phyloP scores from a whole-genome alignment of 92 coral and sea anemone species.

The Isaurus tuberculatus region DNA sequence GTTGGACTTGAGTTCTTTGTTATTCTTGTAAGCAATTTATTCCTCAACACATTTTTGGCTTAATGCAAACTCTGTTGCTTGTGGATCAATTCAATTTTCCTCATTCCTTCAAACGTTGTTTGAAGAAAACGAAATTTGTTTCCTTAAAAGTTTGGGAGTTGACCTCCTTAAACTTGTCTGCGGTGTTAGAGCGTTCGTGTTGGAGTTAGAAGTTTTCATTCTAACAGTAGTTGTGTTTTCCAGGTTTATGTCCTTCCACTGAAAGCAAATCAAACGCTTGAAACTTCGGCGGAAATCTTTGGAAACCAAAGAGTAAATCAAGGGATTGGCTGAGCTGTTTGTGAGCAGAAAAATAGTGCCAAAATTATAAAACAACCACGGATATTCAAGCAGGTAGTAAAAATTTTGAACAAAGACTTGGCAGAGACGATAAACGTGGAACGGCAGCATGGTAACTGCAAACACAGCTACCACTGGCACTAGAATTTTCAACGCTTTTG shows the following conservation, averaged over 20 bases:
- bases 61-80: too few relatives aligned
- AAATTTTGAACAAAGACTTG: constrained; percentile 57
- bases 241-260: constrained; percentile 53
- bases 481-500: constrained; percentile 90
- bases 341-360: constrained; percentile 70
- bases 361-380: constrained; percentile 77
- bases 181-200: not conserved
- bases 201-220: not conserved
- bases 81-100: too few relatives aligned
- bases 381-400: constrained; percentile 58
- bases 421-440: constrained; percentile 77
- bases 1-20: too few relatives aligned
- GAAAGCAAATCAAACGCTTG: constrained; percentile 78
- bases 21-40: too few relatives aligned
- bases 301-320: constrained; percentile 91
- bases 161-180: not conserved
- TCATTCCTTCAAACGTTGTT: too few relatives aligned
- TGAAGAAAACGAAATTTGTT: too few relatives aligned
- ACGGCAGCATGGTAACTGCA: constrained; percentile 91
- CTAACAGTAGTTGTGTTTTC: not conserved
- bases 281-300: constrained; percentile 90
- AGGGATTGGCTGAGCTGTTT: constrained; percentile 89
- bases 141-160: not conserved
- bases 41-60: too few relatives aligned
- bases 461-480: constrained; percentile 91